Base-by-base conservation (phyloP, 2,113 vertebrate species). In the Oncorhynchus keta region DNA sequence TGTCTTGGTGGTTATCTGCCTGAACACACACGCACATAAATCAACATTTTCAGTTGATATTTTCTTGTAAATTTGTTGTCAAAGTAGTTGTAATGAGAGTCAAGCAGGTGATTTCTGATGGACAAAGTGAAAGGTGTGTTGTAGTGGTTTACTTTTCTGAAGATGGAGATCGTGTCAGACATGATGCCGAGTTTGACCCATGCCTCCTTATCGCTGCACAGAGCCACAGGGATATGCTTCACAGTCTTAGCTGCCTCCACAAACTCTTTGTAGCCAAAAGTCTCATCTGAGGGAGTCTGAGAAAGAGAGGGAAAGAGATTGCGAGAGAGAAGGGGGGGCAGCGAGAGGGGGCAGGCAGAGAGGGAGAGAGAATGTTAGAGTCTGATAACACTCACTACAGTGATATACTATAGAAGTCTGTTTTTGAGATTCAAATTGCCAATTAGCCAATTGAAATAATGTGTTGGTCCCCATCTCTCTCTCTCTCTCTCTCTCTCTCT, bases 1-100 rank as follows among this genome's bases (percentile, higher is more conserved):
- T 90, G 75, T 94, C 90, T 62, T 92, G 93, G 76, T 92, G 85
- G 26, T 93, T 88, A 85, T 99, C 97, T 12, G 93, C 95, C 97
- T 99, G 85, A 48, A 83, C 16, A 62, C 30, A 66, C 70, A 73
- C 18, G 71, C 18, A 68, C 55, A 64, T 9, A 55, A 11, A 20
- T 20, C 18, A 68, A 16, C 39, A 3, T 35, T 67, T 9, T 68
- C 24, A 18, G 13, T 67, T 39, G 18, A 35, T 68, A 16, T 26
- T 26, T 55, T 32, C 51, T 28, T 5, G 2, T 20, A 24, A 16
- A 22, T 18, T 5, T 13, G 5, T 11, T 9, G 2, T 39, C 9
- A 24, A 24, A 22, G 66, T 26, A 18, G 51, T 16, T 67, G 48
- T 45, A 4, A 62, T 22, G 30, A 5, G 4, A 28, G 32, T 18